Conservation (phyloP, 2,113 vertebrate species). For the Etheostoma spectabile region DNA sequence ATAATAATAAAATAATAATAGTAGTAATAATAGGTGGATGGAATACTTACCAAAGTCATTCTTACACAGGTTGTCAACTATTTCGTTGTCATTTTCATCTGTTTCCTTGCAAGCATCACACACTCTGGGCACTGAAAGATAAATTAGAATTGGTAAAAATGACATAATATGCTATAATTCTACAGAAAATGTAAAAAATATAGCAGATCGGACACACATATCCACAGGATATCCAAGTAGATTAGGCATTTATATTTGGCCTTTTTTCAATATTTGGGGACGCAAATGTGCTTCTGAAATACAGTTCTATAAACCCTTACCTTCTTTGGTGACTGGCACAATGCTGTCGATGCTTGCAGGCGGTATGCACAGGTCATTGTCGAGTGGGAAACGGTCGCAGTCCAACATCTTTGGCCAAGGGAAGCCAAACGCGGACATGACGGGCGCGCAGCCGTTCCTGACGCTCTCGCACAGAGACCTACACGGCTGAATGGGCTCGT, state of each 20-base stretch:
- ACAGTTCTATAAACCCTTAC: constrained; percentile 69
- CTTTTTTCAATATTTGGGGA: not conserved
- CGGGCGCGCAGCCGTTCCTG: constrained; percentile 92
- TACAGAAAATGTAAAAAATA: not conserved
- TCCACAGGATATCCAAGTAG: not conserved
- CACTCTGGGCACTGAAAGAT: constrained; percentile 90
- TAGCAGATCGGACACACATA: not conserved
- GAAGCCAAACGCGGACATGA: constrained; percentile 97
- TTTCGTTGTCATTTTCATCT: constrained; percentile 96
- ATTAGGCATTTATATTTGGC: not conserved
- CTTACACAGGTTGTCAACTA: constrained; percentile 97
- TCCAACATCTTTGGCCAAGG: constrained; percentile 98
- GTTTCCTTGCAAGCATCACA: constrained; percentile 96
- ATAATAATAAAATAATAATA: not conserved
- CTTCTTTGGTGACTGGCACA: constrained; percentile 89
- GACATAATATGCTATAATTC: not conserved
- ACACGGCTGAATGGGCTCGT: constrained; percentile 96
- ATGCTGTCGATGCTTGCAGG: constrained; percentile 88
- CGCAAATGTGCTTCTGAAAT: not conserved
- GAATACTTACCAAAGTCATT: constrained; percentile 96
- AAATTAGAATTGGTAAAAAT: constrained; percentile 2
- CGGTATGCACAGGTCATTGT: constrained; percentile 97
- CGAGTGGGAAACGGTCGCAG: constrained; percentile 92
- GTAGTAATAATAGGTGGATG: not conserved
- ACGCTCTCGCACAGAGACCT: constrained; percentile 95